Base-by-base conservation (phyloP, 2,797 vertebrate species). In the Ataeniobius toweri region DNA sequence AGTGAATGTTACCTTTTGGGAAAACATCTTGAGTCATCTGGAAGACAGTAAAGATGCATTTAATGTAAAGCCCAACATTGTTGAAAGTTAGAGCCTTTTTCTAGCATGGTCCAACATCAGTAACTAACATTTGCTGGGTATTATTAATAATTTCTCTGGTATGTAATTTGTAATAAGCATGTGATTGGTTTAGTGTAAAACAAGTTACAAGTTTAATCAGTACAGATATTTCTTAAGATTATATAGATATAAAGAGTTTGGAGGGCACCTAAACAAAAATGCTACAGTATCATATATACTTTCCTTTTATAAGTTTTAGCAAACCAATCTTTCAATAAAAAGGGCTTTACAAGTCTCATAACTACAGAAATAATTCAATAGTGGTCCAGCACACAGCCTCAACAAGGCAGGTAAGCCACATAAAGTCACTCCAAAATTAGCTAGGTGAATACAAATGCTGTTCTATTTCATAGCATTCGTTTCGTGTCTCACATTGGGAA, bases 11-110 rank as follows among this genome's bases (percentile, higher is more conserved):
- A 94, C 93, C 89, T 83, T 83, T 65, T 16, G 51, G 67, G 82
- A 93, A 93, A 55, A 90, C 0, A 7, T 74, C 5, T 44, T 24
- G 1, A 71, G 84, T 77, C 84, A 79, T 78, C 93, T 93, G 39
- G 24, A 69, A 69, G 14, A 14, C 1, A 69, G 39, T 14, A 41
- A 44, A 44, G 65, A 46, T 14, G 0, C 1, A 6, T 69, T 20
- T 67, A 24, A 22, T 24, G 44, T 8, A 46, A 69, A 46, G 46
- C 0, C 0, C 12, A 4, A 4, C 5, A 12, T 68, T 46, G 1
- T n/a, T 2, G 6, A 44, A 24, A 46, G 67, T 44, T n/a, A 56
- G 9, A 56, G 5, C 3, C 50, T 51, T 53, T 22, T 51, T 53
- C 13, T 3, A 50, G 18, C 51, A 53, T 6, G 51, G 20, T 22